These are phyloP conservation scores for Thalassoma bifasciatum DNA, from an alignment of 2,113 vertebrate genomes.

Conservation along the genomic window DNA sequence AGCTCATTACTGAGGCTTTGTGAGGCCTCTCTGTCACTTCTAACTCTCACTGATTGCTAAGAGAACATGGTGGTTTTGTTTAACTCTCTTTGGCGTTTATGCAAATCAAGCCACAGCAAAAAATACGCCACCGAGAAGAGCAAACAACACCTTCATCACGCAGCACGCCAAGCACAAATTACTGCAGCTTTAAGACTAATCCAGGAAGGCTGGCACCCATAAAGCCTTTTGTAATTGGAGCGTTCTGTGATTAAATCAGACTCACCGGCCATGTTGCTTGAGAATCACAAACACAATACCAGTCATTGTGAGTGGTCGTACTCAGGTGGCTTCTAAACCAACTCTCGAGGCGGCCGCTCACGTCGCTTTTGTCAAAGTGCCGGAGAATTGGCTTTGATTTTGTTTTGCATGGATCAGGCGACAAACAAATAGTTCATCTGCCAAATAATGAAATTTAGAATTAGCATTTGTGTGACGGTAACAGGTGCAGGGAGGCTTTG, in stretches of 20 bases:
- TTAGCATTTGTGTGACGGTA: slow-evolving; percentile 19
- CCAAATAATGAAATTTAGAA: slow-evolving; percentile 16
- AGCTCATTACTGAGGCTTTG: not conserved
- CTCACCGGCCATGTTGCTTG: slow-evolving; percentile 28
- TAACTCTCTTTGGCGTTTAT: slow-evolving; percentile 27
- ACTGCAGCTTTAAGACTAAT: slow-evolving; percentile 52
- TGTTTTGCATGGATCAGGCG: slow-evolving; percentile 18
- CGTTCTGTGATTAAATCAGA: slow-evolving; percentile 46
- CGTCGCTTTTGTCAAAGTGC: not conserved
- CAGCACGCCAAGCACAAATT: slow-evolving; percentile 40
- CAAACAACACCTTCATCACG: slow-evolving; percentile 38
- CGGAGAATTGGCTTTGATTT: slow-evolving; percentile 8
- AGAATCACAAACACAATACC: slow-evolving; percentile 49
- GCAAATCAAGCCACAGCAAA: slow-evolving; percentile 33
- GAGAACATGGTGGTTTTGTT: slow-evolving; percentile 31
- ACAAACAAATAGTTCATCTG: slow-evolving; percentile 22
- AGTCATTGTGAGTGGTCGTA: slow-evolving; percentile 18
- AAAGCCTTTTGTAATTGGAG: slow-evolving; percentile 49
- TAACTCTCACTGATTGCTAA: not conserved
- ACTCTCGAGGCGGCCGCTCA: not conserved
- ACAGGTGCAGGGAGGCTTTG: slow-evolving; percentile 7
- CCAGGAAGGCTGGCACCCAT: slow-evolving; percentile 34
- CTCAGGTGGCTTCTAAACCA: slow-evolving; percentile 3
- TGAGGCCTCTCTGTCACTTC: not conserved
- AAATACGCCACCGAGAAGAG: slow-evolving; percentile 15